phyloP scores from a whole-genome alignment of 1,140 invertebrate genomes.

The Ladona fulva region DNA sequence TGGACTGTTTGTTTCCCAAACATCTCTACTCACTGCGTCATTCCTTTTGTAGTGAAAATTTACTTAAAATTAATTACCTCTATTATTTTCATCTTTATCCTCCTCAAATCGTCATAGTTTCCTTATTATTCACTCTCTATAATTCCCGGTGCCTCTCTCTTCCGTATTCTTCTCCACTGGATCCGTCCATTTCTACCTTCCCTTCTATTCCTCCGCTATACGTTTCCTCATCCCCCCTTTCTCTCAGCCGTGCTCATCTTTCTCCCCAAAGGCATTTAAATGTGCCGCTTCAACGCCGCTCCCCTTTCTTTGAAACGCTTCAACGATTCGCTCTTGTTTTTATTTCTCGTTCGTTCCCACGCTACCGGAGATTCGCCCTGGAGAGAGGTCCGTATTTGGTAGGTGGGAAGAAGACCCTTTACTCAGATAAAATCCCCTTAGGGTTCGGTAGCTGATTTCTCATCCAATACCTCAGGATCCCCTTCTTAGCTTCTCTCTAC shows the following conservation, averaged over 20 bases:
- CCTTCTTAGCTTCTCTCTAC: background rate
- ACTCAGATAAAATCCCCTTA: background rate
- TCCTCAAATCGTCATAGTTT: too few relatives aligned
- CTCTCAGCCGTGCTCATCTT: background rate
- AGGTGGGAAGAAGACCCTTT: background rate
- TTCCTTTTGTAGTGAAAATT: too few relatives aligned
- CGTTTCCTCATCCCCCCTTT: background rate
- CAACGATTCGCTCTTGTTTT: background rate
- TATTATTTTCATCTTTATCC: too few relatives aligned
- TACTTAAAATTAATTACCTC: too few relatives aligned
- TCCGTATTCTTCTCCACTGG: too few relatives aligned
- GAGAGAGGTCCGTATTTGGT: background rate
- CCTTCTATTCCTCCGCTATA: background rate
- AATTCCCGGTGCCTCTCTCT: too few relatives aligned
- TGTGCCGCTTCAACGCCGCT: background rate
- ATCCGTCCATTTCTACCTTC: too few relatives aligned
- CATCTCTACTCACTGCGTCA: too few relatives aligned
- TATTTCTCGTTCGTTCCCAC: background rate
- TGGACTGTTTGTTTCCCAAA: too few relatives aligned
- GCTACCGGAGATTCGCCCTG: conserved; percentile 6
- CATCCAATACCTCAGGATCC: background rate
- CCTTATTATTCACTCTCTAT: too few relatives aligned
- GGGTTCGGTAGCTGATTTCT: background rate
- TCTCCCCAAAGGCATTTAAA: background rate
- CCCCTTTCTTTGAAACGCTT: background rate